Evolutionary conservation across 2,113 vertebrate species (phyloP).

Genomic region (Kryptolebias marmoratus): DNA sequence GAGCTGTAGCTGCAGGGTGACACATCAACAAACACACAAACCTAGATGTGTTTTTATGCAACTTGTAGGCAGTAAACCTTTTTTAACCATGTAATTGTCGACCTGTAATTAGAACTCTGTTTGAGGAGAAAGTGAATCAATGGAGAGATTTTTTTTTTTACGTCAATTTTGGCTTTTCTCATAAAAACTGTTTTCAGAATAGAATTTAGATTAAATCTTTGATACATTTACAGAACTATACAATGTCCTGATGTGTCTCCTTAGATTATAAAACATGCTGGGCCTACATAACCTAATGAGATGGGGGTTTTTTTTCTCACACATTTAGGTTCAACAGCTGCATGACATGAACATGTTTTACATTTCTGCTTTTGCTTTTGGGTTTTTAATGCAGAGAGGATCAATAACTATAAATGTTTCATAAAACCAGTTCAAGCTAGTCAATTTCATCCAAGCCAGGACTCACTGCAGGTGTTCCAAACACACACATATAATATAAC

Average conservation of each 20-base stretch:
- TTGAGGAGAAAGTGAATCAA: conserved; percentile 56
- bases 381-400: neutral
- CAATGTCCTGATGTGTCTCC: neutral
- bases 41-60: conserved; percentile 53
- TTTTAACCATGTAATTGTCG: conserved; percentile 28
- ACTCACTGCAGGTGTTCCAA: conserved; percentile 7
- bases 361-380: neutral
- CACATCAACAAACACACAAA: conserved; percentile 58
- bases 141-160: conserved; percentile 37
- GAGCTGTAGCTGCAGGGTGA: conserved; percentile 52
- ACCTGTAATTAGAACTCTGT: conserved; percentile 41
- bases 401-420: neutral
- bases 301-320: neutral
- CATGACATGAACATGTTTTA: neutral
- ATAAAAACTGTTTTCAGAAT: conserved; percentile 1
- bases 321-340: conserved; percentile 12
- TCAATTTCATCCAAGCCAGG: neutral
- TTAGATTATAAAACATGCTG: conserved; percentile 8
- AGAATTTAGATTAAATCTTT: neutral
- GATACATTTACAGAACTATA: neutral
- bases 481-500: neutral
- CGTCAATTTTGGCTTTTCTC: conserved; percentile 21
- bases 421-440: neutral
- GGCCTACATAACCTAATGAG: neutral
- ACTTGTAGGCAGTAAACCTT: conserved; percentile 55